Base-by-base conservation (phyloP, 2,113 vertebrate species). In the Pterocles burchelli region DNA sequence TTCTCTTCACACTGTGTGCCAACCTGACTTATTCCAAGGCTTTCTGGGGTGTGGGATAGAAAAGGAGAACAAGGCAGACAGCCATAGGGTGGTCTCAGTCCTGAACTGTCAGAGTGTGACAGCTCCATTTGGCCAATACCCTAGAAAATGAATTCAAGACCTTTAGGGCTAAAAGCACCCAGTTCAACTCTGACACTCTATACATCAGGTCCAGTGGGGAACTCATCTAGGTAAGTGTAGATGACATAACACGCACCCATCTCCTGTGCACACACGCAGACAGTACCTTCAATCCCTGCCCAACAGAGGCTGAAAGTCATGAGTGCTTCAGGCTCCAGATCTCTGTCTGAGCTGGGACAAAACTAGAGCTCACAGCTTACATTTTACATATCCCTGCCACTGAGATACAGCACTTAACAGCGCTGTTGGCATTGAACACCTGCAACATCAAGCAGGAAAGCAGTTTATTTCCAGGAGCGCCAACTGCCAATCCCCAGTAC, bases 401-500 rank as follows among this genome's bases (percentile, higher is more conserved):
- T 19, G 41, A 63, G 43, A 88, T 26, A 66, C 22, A 71, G 75
- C 20, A 67, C 66, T 48, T 51, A 71, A 70, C 75, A 83, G 38
- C 29, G 31, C 67, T 79, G 41, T 29, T 63, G 90, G 73, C 62
- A 48, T 0, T 63, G 80, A 91, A 71, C 65, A 95, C 72, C 72
- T 82, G 76, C 88, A 93, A 43, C 65, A 62, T 34, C 46, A 66
- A 86, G 72, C 25, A 8, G 38, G 49, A 82, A 66, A 90, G 81
- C 55, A 82, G 72, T 45, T 93, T 88, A 72, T 94, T 93, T 94
- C 34, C 95, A 96, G 92, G 21, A 92, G 59, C 2, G 4, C 16
- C 48, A 55, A 67, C 61, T 0, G 0, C 81, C 85, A 89, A 79
- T 91, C 79, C 58, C 36, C 73, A 74, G 1, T 80, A 58, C 94